Base-by-base conservation (phyloP, 1,140 invertebrate species). In the Apis cerana region DNA sequence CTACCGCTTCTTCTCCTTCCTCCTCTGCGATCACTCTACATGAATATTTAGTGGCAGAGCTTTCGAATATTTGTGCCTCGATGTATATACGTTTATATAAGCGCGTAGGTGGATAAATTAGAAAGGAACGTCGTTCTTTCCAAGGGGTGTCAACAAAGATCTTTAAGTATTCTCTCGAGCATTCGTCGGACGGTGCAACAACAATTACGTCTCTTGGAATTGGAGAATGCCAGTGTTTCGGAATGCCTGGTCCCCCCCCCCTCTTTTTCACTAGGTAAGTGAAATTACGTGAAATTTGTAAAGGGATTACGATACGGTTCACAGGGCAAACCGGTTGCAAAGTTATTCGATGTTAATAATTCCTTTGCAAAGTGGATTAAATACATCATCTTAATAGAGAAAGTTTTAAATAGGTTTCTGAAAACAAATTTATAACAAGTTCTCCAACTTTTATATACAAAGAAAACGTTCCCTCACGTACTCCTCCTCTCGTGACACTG, bases 31-130 rank as follows among this genome's bases (percentile, higher is more conserved):
- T 87, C 52, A 67, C 74, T 75, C 61, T 58, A 43, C 83, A 88
- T 88, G 86, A 88, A 88, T 88, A 88, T 88, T 88, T 88, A 88
- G 76, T 61, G 70, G 48, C 59, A 23, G 67, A 65, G 27, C n/a
- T 62, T 79, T 58, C 43, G 33, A 79, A 65, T 64, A 43, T 50
- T 11, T 27, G 50, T 7, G 33, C 33, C 5, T 19, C 0, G 1
- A 19, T 8, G 54, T 4, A 10, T 43, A 19, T 8, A 17, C 0
- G 12, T 27, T n/a, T 15, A 13, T 13, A 12, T 1, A n/a, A 19
- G 7, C n/a, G 48, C 13, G 17, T 52, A 52, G 52, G 52, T 58
- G 54, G 59, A 86, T 75, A 86, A 83, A 86, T 85, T 74, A 74
- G 54, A 59, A 17, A 58, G 61, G 19, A 61, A 56, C 48, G 43